Evolutionary conservation across 2,113 vertebrate genomes (phyloP), one percentile per base, ranked within the genome.

Genomic region (Prionailurus bengalensis): DNA sequence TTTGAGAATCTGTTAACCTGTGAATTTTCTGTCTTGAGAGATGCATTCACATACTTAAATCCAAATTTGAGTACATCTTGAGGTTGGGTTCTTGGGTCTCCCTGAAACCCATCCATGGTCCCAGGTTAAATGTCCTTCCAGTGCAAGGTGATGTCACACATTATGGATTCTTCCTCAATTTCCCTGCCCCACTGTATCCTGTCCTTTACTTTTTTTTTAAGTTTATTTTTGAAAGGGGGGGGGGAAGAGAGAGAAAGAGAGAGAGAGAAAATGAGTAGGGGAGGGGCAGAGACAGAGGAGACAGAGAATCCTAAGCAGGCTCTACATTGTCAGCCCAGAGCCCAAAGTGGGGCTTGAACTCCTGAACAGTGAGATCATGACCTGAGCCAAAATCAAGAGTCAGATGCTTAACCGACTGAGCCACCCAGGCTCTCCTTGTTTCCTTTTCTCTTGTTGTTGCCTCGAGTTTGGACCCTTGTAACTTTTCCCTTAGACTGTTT

Each of bases 1-100:
- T 45, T 82, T 97, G 73, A 95, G 68, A 93, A 74, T 95, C 21
- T 39, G 17, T 91, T 88, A 95, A 86, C 14, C 29, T 85, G 19
- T 88, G 63, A 16, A 36, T 86, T 94, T 89, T 95, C 61, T 92
- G 36, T 66, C 51, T 66, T 70, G 51, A 51, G 65, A 76, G 48
- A 33, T 71, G 33, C 27, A 63, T 82, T 48, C 78, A 66, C 61
- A 91, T 11, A 76, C 23, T 92, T n/a, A 83, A 68, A 84, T 83
- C 33, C n/a, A 79, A 88, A 63, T 45, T n/a, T 31, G 51, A 73
- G 39, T 88, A 33, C 39, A 36, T 83, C 91, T 84, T 85, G 61
- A 73, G 31, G 6, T 53, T 94, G 82, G 17, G 16, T 51, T 89
- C 76, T 31, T 97, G 45, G 3, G 36, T 61, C 3, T 13, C 21